Evolutionary conservation across 2,888 invertebrate species (phyloP), one percentile per base, ranked within the genome.

Genomic region (Neoscelio sp.): DNA sequence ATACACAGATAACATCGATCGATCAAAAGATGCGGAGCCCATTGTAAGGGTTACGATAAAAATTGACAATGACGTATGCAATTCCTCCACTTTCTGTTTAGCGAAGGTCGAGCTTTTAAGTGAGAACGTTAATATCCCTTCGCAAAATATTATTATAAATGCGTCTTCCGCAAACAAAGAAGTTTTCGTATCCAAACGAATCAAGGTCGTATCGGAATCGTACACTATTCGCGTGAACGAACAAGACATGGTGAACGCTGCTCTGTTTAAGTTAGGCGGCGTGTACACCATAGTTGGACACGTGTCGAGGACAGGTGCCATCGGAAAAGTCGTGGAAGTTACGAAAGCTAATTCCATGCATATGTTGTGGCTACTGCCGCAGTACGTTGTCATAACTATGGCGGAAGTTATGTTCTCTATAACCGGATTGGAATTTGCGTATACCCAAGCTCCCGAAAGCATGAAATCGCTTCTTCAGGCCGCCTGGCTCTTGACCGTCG

Each of bases 381-480:
- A 99, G 89, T 98, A 98, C 88, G 91, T 98, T 50, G 92, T 98
- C 10, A 95, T 99, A 85, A 98, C 99, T 0, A 93, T 95, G 85
- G 99, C 95, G 0, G 99, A 99, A 91, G 96, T 99, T 38, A 96
- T 99, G 95, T 98, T 98, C 90, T 97, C 98, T 0, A 95, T 99
- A 18, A 98, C 99, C 0, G 99, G 99, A 0, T 92, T 99, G 15
- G 96, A 98, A 88, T 99, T 99, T 91, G 96, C 98, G 0, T 99
- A 98, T 90, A 96, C 98, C 0, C 97, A 97, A 92, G 97, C 99
- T 0, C 98, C 99, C 0, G 89, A 92, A 2, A 95, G 94, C 80
- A 98, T 99, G 98, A 99, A 99, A 90, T 97, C 98, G 0, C 95
- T 99, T 0, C 90, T 99, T 50, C 96, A 96, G 89, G 97, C 99